phyloP scores from a whole-genome alignment of 2,797 vertebrate species.

The Amphiprion clarkii region DNA sequence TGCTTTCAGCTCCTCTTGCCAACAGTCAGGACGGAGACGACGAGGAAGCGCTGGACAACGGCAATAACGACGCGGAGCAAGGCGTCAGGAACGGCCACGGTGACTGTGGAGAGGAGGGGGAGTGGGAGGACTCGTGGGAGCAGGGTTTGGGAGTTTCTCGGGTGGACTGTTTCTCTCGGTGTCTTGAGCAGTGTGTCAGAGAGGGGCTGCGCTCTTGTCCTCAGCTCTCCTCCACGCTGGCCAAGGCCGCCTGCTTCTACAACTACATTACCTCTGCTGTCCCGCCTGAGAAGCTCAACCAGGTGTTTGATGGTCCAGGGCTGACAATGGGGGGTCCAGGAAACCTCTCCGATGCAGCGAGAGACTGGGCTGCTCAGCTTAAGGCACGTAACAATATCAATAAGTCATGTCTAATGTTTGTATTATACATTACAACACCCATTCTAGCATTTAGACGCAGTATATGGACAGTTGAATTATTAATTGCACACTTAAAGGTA shows the following conservation, averaged over 20 bases:
- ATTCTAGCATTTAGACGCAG: neutral
- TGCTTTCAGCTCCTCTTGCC: conserved; percentile 48
- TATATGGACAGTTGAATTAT: neutral
- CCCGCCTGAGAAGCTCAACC: conserved; percentile 85
- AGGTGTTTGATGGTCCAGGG: conserved; percentile 80
- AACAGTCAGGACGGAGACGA: conserved; percentile 65
- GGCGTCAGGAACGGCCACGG: conserved; percentile 69
- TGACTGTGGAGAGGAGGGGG: conserved; percentile 57
- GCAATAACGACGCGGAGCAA: conserved; percentile 47
- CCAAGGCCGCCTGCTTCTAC: conserved; percentile 85
- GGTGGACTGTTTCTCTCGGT: conserved; percentile 86
- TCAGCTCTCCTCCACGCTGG: conserved; percentile 79
- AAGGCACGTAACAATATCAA: conserved; percentile 69
- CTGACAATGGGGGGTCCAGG: conserved; percentile 52
- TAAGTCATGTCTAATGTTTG: neutral
- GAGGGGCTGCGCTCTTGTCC: conserved; percentile 81
- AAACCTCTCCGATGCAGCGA: conserved; percentile 43
- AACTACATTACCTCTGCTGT: conserved; percentile 86
- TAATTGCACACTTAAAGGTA: neutral
- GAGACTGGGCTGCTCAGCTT: conserved; percentile 85
- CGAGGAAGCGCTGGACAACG: conserved; percentile 47
- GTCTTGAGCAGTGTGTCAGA: conserved; percentile 82
- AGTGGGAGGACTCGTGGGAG: conserved; percentile 80
- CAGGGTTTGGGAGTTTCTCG: conserved; percentile 81
- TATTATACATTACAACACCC: neutral